These are phyloP conservation scores for Fragum fragum DNA, from an alignment of 2,888 invertebrate genomes.

Conservation along the genomic window DNA sequence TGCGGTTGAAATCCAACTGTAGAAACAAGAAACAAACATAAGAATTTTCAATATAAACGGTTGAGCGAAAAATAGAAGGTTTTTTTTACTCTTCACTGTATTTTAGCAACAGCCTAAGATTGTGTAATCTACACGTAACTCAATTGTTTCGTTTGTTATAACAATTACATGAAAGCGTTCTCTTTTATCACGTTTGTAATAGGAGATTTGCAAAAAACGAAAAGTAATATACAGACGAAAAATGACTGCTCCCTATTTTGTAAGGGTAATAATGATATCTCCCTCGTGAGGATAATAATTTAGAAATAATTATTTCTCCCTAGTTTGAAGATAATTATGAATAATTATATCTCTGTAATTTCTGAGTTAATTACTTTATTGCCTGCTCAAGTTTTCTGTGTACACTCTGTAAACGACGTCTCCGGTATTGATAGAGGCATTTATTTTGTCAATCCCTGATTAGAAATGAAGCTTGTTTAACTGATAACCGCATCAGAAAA, in stretches of 20 bases:
- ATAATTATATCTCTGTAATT: conserved; percentile 14
- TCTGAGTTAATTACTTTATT: background rate
- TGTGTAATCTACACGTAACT: too few relatives aligned
- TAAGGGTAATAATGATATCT: conserved; percentile 9
- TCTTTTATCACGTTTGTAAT: too few relatives aligned
- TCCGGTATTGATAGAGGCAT: background rate
- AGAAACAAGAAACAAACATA: too few relatives aligned
- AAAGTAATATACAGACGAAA: background rate
- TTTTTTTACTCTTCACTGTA: too few relatives aligned
- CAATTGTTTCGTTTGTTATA: too few relatives aligned
- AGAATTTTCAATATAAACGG: too few relatives aligned
- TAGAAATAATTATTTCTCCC: conserved; percentile 8
- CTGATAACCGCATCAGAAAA: too few relatives aligned
- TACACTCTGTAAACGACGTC: background rate
- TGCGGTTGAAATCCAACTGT: too few relatives aligned
- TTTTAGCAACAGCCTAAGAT: too few relatives aligned
- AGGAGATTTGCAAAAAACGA: background rate
- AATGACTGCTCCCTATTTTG: background rate
- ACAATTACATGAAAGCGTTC: too few relatives aligned
- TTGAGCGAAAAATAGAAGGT: too few relatives aligned
- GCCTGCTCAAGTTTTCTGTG: background rate
- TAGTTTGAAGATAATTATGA: conserved; percentile 11
- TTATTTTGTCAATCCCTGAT: background rate
- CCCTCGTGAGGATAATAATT: background rate
- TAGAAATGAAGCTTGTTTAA: too few relatives aligned